Evolutionary conservation across 2,113 vertebrate species (phyloP).

Genomic region (Leptobrachium ailaonicum): DNA sequence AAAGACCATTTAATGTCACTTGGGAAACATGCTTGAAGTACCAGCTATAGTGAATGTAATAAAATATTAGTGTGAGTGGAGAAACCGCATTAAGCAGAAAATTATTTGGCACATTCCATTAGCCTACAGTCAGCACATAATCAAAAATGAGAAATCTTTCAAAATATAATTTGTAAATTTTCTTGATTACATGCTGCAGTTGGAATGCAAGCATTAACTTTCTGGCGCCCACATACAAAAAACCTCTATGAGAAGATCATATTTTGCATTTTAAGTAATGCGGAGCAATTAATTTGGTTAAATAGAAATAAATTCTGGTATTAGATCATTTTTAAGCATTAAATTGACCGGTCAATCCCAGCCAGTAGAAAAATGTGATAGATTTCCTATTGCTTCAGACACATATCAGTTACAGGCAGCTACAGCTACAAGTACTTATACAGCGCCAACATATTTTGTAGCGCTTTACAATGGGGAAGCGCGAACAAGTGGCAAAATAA

Average conservation of each 20-base stretch:
- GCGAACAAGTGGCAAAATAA: no score
- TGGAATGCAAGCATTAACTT: neutral
- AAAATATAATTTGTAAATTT: slow-evolving; percentile 25
- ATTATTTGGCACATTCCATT: slow-evolving; percentile 19
- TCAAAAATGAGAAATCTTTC: slow-evolving; percentile 29
- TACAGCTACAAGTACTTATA: no score
- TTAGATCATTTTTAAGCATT: slow-evolving; percentile 2
- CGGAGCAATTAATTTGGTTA: neutral
- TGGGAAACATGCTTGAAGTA: slow-evolving; percentile 6
- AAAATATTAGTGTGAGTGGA: slow-evolving; percentile 9
- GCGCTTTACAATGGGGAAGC: no score
- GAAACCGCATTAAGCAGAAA: slow-evolving; percentile 10
- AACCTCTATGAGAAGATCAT: neutral
- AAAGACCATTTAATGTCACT: slow-evolving; percentile 9
- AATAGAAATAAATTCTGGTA: neutral
- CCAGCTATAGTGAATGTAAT: slow-evolving; percentile 9
- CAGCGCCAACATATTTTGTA: no score
- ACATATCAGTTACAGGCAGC: no score
- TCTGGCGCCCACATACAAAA: neutral
- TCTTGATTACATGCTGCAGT: slow-evolving; percentile 5
- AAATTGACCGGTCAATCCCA: neutral
- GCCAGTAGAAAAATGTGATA: no score
- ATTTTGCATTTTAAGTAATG: slow-evolving; percentile 7
- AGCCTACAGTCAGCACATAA: slow-evolving; percentile 27
- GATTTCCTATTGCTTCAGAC: no score